Percentiles rank a stretch among this genome's conserved stretches.
Evolutionary conservation across 2,113 vertebrate genomes (phyloP).

Genomic region (Ranitomeya variabilis): DNA sequence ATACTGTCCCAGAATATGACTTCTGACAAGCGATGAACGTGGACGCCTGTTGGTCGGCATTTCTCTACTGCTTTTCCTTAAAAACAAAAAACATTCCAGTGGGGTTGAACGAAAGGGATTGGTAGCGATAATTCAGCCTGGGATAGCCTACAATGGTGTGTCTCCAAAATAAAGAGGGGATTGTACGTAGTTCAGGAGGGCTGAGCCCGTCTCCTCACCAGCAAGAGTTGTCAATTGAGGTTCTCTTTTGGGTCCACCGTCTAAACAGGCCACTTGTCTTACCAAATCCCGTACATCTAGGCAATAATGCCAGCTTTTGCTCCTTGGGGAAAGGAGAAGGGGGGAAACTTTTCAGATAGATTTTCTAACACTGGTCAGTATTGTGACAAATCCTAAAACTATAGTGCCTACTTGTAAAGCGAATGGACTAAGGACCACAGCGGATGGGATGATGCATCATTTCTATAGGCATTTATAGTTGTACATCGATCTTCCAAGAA

Average conservation of each 20-base stretch:
- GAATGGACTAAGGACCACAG: neutral
- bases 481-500: conserved; percentile 35
- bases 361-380: conserved; percentile 5
- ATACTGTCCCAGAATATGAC: neutral
- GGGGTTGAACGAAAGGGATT: neutral
- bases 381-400: conserved; percentile 22
- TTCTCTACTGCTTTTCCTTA: neutral
- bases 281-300: conserved; percentile 12
- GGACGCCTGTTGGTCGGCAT: neutral
- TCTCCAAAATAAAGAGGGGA: too few species aligned
- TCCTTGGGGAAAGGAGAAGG: neutral
- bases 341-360: neutral
- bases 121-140: neutral
- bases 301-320: conserved; percentile 39
- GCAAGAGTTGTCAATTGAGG: neutral
- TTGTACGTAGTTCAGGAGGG: neutral
- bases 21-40: neutral
- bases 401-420: conserved; percentile 27
- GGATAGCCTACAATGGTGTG: neutral
- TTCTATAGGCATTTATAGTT: neutral
- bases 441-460: neutral
- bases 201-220: conserved; percentile 1
- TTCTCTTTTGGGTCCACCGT: neutral
- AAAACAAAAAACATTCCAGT: neutral
- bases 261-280: neutral